phyloP scores from a whole-genome alignment of 2,888 invertebrate species.

The Cheilosia urbana region DNA sequence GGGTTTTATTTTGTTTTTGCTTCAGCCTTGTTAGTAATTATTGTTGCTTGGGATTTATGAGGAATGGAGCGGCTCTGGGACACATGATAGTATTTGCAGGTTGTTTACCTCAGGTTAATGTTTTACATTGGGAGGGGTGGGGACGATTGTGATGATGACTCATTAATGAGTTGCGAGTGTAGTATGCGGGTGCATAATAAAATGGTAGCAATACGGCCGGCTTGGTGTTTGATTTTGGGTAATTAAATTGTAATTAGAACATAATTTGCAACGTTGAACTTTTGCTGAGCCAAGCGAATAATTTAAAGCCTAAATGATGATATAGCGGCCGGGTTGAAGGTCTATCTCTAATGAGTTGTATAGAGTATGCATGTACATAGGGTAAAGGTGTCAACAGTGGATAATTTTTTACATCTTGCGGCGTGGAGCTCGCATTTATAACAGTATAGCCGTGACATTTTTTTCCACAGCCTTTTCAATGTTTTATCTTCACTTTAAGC shows the following conservation, averaged over 20 bases:
- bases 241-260: constrained; percentile 63
- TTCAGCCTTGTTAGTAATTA: constrained; percentile 38
- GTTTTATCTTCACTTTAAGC: too few relatives aligned
- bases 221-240: constrained; percentile 56
- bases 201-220: constrained; percentile 27
- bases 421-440: too few relatives aligned
- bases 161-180: constrained; percentile 66
- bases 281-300: constrained; percentile 2
- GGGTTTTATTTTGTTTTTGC: constrained; percentile 14
- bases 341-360: too few relatives aligned
- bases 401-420: too few relatives aligned
- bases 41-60: constrained; percentile 29
- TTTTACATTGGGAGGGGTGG: constrained; percentile 18
- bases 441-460: too few relatives aligned
- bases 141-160: constrained; percentile 51
- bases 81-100: constrained; percentile 13
- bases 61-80: not conserved
- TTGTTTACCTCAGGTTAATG: constrained; percentile 45
- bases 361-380: too few relatives aligned
- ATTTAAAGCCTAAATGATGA: not conserved
- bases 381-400: too few relatives aligned
- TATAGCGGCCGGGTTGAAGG: not conserved
- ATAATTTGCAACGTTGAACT: constrained; percentile 34
- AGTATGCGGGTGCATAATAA: constrained; percentile 49
- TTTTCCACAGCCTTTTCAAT: too few relatives aligned